These are phyloP conservation scores for Bathybates hornii DNA, from an alignment of 2,113 vertebrate genomes.

Conservation along the genomic window DNA sequence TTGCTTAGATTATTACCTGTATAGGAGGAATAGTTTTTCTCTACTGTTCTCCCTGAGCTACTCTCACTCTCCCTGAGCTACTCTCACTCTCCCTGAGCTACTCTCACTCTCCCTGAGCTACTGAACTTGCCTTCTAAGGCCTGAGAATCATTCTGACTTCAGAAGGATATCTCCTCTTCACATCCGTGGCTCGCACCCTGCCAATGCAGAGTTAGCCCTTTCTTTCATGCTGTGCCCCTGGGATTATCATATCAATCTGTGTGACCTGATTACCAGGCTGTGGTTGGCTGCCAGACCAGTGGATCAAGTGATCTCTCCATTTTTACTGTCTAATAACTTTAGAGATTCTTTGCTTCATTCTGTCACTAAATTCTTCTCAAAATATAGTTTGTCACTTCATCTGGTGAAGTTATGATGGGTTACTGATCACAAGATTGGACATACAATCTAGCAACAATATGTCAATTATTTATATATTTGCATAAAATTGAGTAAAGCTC, in stretches of 20 bases:
- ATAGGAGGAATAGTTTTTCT: conserved; percentile 25
- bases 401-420: neutral
- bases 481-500: neutral
- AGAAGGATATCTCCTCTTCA: conserved; percentile 59
- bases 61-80: neutral
- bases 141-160: conserved; percentile 62
- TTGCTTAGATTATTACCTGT: conserved; percentile 41
- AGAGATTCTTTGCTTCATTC: conserved; percentile 32
- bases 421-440: neutral
- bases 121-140: conserved; percentile 32
- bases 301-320: conserved; percentile 52
- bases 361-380: conserved; percentile 3
- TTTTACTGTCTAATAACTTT: conserved; percentile 54
- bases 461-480: neutral
- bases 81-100: neutral
- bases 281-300: conserved; percentile 46
- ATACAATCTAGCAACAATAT: neutral
- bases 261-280: conserved; percentile 64
- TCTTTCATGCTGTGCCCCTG: conserved; percentile 62
- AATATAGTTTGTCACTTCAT: conserved; percentile 6
- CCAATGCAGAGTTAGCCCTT: conserved; percentile 67
- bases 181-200: conserved; percentile 47
- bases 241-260: conserved; percentile 70
- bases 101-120: neutral
- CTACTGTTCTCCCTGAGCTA: neutral